These are phyloP conservation scores for Idaea straminata DNA, from an alignment of 2,888 invertebrate genomes.

Conservation along the genomic window DNA sequence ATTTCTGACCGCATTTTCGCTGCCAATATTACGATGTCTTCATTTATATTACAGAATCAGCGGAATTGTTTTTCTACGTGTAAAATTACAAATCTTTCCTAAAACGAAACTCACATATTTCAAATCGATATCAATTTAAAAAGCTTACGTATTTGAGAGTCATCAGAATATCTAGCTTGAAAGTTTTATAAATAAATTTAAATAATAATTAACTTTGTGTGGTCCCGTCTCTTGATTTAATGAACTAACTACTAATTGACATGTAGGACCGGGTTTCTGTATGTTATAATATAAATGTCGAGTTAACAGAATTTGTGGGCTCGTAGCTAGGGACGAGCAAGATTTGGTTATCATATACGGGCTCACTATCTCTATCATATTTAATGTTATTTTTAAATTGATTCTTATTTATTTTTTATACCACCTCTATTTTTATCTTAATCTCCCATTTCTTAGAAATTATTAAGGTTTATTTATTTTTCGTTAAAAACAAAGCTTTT, in stretches of 20 bases:
- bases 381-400: constrained; percentile 24
- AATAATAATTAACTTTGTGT: constrained; percentile 31
- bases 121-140: not conserved
- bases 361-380: constrained; percentile 28
- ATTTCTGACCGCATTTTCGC: not conserved
- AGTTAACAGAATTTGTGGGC: constrained; percentile 55
- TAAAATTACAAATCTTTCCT: no score
- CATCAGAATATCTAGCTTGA: constrained; percentile 19
- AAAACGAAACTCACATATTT: not conserved
- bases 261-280: constrained; percentile 38
- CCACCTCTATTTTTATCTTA: not conserved
- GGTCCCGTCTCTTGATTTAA: constrained; percentile 38
- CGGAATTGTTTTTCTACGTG: no score
- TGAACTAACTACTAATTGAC: constrained; percentile 59
- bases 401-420: constrained; percentile 19
- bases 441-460: not conserved
- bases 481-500: not conserved
- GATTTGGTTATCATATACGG: constrained; percentile 45
- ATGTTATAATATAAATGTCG: constrained; percentile 39
- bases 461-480: not conserved
- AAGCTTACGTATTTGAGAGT: not conserved
- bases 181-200: constrained; percentile 28
- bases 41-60: no score
- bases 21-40: not conserved
- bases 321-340: constrained; percentile 36